Evolutionary conservation across 2,888 invertebrate species (phyloP).

Genomic region (Pristionchus fissidentatus): DNA sequence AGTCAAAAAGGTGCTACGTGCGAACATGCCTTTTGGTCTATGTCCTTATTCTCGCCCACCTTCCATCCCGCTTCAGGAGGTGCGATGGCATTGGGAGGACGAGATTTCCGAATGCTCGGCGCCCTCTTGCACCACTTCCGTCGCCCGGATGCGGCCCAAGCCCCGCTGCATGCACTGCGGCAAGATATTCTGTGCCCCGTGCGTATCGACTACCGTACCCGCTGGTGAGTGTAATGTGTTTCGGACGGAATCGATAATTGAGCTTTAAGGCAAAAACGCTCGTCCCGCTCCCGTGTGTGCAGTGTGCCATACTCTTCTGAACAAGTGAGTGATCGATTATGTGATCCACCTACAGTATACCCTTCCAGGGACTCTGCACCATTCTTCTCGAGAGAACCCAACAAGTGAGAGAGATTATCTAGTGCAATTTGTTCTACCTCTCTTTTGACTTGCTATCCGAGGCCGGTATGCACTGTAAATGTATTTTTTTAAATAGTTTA

Average conservation of each 20-base stretch:
- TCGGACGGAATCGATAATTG: background rate
- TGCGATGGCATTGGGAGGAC: constrained; percentile 98
- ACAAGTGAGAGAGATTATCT: constrained; percentile 61
- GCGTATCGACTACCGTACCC: constrained; percentile 86
- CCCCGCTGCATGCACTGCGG: constrained; percentile 55
- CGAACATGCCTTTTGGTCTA: background rate
- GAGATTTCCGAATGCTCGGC: constrained; percentile 87
- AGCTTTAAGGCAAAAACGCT: constrained; percentile 85
- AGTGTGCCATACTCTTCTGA: constrained; percentile 96
- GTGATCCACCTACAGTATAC: background rate
- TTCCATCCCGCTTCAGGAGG: constrained; percentile 76
- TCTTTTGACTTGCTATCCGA: background rate
- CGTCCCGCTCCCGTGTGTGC: constrained; percentile 92
- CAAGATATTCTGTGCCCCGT: constrained; percentile 88
- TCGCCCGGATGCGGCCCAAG: constrained; percentile 58
- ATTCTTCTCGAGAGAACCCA: constrained; percentile 73
- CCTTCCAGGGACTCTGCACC: constrained; percentile 76
- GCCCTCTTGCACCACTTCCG: constrained; percentile 53
- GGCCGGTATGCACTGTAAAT: constrained; percentile 40
- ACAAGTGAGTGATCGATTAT: constrained; percentile 59
- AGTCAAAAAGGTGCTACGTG: too few species aligned
- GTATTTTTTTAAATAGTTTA: background rate
- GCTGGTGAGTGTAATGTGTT: constrained; percentile 40
- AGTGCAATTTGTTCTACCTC: background rate
- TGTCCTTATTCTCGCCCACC: background rate